Evolutionary conservation across 2,888 invertebrate genomes (phyloP).

Genomic region (Baronia brevicornis): DNA sequence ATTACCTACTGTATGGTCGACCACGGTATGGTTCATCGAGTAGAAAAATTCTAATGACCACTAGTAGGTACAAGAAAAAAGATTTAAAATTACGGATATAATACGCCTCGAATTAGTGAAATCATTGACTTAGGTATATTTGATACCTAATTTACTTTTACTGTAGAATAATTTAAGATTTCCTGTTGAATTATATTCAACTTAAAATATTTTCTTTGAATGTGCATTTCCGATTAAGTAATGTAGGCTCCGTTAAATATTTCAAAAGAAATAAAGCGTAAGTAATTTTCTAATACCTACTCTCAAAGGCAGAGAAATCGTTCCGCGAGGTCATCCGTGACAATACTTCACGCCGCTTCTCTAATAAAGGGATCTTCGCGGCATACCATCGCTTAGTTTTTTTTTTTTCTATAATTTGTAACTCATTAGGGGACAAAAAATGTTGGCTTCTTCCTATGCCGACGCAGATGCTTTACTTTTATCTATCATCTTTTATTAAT

Average conservation of each 20-base stretch:
- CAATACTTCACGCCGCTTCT: constrained; percentile 12
- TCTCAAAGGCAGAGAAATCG: constrained; percentile 5
- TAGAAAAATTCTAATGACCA: no score
- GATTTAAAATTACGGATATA: no score
- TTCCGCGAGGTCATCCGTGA: constrained; percentile 20
- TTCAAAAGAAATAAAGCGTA: neutral
- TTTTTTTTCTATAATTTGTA: constrained; percentile 57
- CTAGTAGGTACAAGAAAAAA: no score
- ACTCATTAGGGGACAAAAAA: constrained; percentile 53
- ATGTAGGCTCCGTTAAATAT: no score
- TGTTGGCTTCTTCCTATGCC: constrained; percentile 16
- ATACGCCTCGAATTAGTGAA: no score
- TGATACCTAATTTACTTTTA: no score
- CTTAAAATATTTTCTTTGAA: no score
- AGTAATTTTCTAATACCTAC: neutral
- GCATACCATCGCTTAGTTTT: constrained; percentile 17
- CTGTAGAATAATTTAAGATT: no score
- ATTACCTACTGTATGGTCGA: no score
- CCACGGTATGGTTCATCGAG: no score
- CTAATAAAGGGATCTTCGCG: neutral
- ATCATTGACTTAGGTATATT: no score
- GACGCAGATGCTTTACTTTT: constrained; percentile 13
- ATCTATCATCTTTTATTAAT: constrained; percentile 12
- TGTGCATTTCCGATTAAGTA: neutral
- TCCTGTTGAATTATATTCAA: no score